These are phyloP conservation scores for Arnoldichthys spilopterus DNA, from an alignment of 2,797 vertebrate genomes.

Conservation along the genomic window DNA sequence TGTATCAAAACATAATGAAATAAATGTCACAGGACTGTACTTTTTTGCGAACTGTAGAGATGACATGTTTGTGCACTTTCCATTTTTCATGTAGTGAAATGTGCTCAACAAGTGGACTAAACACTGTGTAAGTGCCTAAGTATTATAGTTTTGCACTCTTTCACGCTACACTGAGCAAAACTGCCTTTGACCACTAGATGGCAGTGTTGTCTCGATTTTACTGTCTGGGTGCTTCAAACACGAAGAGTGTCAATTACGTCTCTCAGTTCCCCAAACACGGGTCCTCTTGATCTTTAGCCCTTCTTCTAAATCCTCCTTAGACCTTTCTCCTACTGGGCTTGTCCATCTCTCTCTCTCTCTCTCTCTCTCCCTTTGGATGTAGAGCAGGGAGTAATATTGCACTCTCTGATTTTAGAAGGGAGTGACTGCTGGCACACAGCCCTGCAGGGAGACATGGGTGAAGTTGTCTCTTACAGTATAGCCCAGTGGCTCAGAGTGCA, in stretches of 20 bases:
- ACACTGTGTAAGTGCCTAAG: slow-evolving; percentile 29
- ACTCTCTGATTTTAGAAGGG: slow-evolving; percentile 9
- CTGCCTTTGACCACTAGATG: slow-evolving; percentile 66
- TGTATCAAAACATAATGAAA: not conserved
- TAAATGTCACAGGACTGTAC: no score
- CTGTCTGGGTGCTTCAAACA: not conserved
- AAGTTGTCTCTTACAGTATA: slow-evolving; percentile 50
- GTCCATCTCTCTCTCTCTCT: slow-evolving; percentile 2
- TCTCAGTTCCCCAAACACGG: slow-evolving; percentile 7
- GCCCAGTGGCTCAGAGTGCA: slow-evolving; percentile 69
- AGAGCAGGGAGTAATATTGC: slow-evolving; percentile 28
- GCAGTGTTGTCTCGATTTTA: slow-evolving; percentile 59
- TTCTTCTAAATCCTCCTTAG: slow-evolving; percentile 55
- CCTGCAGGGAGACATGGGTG: slow-evolving; percentile 41
- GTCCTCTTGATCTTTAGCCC: slow-evolving; percentile 54
- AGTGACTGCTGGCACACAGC: slow-evolving; percentile 17
- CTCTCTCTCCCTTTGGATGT: slow-evolving; percentile 11
- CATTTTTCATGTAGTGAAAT: not conserved
- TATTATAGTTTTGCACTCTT: not conserved
- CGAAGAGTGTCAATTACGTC: slow-evolving; percentile 13
- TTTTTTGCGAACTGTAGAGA: not conserved
- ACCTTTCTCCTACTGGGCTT: slow-evolving; percentile 52
- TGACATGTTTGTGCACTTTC: not conserved
- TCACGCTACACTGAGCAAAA: slow-evolving; percentile 15
- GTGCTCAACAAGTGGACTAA: not conserved